These are phyloP conservation scores for Drosophila baimaii DNA, from an alignment of 1,140 invertebrate genomes.

Conservation along the genomic window DNA sequence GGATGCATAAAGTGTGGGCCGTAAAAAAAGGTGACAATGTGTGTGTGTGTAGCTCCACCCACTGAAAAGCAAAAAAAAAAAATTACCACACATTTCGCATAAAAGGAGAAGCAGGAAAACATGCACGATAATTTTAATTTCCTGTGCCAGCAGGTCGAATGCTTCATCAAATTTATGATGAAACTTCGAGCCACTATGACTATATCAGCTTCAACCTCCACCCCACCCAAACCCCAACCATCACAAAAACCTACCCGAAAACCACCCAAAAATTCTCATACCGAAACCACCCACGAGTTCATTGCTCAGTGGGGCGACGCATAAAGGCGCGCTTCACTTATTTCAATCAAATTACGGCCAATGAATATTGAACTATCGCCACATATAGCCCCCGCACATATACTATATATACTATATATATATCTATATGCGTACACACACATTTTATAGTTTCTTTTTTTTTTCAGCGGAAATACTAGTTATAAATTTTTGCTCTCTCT, in stretches of 20 bases:
- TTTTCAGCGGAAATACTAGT: conserved; percentile 12
- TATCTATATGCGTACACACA: conserved; percentile 22
- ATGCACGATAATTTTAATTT: conserved; percentile 76
- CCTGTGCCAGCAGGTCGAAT: conserved; percentile 62
- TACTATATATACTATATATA: conserved; percentile 8
- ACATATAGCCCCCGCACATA: conserved; percentile 28
- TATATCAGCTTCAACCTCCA: too few species aligned
- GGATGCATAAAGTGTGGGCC: conserved; percentile 26
- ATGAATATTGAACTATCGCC: conserved; percentile 79
- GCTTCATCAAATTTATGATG: conserved; percentile 74
- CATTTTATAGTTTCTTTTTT: conserved; percentile 47
- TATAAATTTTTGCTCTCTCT: too few species aligned
- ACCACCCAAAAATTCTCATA: not conserved
- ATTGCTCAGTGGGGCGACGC: conserved; percentile 74
- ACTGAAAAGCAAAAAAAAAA: too few species aligned
- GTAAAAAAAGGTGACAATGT: conserved; percentile 39
- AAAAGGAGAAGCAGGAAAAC: conserved; percentile 27
- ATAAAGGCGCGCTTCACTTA: conserved; percentile 79
- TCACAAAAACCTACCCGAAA: not conserved
- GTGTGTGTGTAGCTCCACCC: conserved; percentile 5
- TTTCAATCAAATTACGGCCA: conserved; percentile 81
- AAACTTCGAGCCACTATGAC: conserved; percentile 36
- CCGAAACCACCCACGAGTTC: conserved; percentile 14
- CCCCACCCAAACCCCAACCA: too few species aligned
- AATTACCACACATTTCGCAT: conserved; percentile 8